phyloP scores from a whole-genome alignment of 92 coral and sea anemone genomes.

The Epizoanthus scotinus region DNA sequence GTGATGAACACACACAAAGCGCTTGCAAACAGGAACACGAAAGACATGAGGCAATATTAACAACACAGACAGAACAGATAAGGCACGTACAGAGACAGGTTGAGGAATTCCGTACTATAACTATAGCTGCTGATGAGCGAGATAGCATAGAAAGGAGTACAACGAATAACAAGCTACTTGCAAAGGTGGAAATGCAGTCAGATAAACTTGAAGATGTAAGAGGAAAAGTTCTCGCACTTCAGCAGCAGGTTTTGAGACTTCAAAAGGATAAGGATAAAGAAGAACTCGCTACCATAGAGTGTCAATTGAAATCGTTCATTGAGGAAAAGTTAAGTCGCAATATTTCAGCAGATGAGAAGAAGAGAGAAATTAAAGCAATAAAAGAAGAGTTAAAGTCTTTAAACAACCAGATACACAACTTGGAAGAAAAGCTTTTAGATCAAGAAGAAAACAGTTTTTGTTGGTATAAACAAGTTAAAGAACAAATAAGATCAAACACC shows the following conservation, averaged over 20 bases:
- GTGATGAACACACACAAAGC: neutral
- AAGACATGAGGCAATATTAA: neutral
- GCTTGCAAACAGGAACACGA: neutral
- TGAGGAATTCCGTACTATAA: neutral
- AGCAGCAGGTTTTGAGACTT: neutral
- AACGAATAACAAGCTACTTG: neutral
- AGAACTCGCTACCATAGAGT: neutral
- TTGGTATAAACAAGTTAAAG: constrained; percentile 3
- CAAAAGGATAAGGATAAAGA: neutral
- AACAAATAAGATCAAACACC: neutral
- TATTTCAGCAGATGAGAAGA: neutral
- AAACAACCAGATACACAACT: neutral
- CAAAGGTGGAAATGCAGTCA: neutral
- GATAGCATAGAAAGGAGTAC: neutral
- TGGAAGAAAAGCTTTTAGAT: constrained; percentile 9
- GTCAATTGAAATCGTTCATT: neutral
- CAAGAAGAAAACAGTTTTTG: constrained; percentile 17
- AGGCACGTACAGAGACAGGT: neutral
- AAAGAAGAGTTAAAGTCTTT: neutral
- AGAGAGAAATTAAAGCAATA: neutral
- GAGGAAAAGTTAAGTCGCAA: neutral
- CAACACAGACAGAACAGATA: neutral
- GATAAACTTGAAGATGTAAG: neutral
- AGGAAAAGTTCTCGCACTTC: constrained; percentile 1
- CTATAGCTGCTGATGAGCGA: neutral